Base-by-base conservation (phyloP, 2,113 vertebrate species). In the Oryzias curvinotus region DNA sequence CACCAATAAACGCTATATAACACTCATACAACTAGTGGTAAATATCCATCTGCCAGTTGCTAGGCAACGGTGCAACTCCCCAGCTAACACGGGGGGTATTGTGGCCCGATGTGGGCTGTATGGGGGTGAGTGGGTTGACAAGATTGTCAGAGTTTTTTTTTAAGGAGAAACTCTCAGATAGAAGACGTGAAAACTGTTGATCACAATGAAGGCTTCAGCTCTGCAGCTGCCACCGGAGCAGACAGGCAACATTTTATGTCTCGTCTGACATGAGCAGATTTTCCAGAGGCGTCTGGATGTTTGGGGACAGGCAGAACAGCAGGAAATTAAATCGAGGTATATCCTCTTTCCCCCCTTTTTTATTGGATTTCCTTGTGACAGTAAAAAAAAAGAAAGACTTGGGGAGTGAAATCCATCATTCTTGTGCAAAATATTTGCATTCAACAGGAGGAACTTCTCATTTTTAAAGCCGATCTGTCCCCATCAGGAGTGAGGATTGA, bases 21-120 rank as follows among this genome's bases (percentile, higher is more conserved):
- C 55, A 66, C 62, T 58, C 75, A 59, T 48, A 69, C 70, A 84
- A 85, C 84, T 62, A 74, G 49, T 70, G 66, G 75, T 81, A 83
- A 87, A 80, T 83, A 83, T 78, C 61, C 57, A 65, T 60, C 74
- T 63, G 73, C 73, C 78, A 85, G 91, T 92, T 92, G 89, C 91
- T 89, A 91, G 79, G 91, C 88, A 91, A 92, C 90, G 57, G 68
- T 68, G 77, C 59, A 75, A 81, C 78, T 77, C 81, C 66, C 81
- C 66, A 73, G 82, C 81, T 75, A 83, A 65, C 62, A 74, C 72
- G 65, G 3, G 73, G 73, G 71, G 68, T 78, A 80, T 78, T 67
- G 73, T 69, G 73, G 80, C 72, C 77, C 62, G 2, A 50, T 47
- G 43, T n/a, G 19, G 62, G 14, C 51, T 19, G 59, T 60, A 62